Conservation (phyloP, 2,113 vertebrate species). For the Salvelinus alpinus region DNA sequence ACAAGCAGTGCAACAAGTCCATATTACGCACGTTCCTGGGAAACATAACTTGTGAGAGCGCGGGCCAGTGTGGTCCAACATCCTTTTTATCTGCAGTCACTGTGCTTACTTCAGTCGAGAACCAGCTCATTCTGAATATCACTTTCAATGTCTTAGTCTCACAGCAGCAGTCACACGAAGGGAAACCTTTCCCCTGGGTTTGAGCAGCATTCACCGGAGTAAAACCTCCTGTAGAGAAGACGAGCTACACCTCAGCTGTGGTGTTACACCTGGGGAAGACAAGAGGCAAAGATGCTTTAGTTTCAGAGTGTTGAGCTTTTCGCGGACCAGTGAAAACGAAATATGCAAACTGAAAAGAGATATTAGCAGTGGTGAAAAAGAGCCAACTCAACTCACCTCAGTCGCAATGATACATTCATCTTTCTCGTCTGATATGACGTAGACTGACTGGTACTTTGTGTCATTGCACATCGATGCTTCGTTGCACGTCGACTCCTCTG, state of each 20-base stretch:
- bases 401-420: conserved; percentile 98
- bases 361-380: too few relatives aligned
- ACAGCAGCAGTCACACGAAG: conserved; percentile 80
- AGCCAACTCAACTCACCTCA: conserved; percentile 81
- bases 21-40: conserved; percentile 71
- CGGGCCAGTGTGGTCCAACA: conserved; percentile 86
- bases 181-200: conserved; percentile 80
- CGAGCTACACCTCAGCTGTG: conserved; percentile 79
- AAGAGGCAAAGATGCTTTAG: neutral
- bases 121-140: conserved; percentile 84
- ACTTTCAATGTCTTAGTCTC: conserved; percentile 60
- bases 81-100: conserved; percentile 85
- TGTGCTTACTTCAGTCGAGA: conserved; percentile 87
- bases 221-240: conserved; percentile 85
- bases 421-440: conserved; percentile 95
- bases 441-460: conserved; percentile 98
- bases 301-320: conserved; percentile 3
- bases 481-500: conserved; percentile 80
- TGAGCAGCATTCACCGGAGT: conserved; percentile 97
- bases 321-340: neutral
- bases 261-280: conserved; percentile 84
- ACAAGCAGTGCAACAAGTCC: conserved; percentile 85
- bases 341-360: neutral
- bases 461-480: conserved; percentile 75
- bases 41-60: conserved; percentile 52